Percentiles rank a stretch among this genome's conserved stretches.
phyloP scores from a whole-genome alignment of 2,113 vertebrate genomes.

The Lethenteron reissneri region DNA sequence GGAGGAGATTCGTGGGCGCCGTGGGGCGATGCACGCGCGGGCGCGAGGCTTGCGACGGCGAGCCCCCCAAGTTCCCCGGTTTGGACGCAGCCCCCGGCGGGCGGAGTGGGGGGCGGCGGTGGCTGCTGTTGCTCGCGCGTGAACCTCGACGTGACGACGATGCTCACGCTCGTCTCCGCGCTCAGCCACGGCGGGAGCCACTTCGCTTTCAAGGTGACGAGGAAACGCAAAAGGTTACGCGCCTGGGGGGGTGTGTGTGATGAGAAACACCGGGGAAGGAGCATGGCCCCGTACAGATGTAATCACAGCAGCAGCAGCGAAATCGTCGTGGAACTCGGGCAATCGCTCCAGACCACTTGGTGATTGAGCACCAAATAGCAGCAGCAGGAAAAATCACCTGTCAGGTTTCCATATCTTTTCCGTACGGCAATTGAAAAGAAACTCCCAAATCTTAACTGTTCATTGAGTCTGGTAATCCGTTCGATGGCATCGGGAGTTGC shows the following conservation, averaged over 20 bases:
- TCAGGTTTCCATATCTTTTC: no score
- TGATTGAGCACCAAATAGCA: no score
- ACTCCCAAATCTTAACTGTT: no score
- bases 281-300: neutral
- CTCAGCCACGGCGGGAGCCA: conserved; percentile 65
- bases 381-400: no score
- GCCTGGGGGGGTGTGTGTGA: neutral
- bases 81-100: conserved; percentile 50
- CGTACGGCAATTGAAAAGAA: no score
- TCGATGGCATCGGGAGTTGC: no score
- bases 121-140: conserved; percentile 37
- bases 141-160: conserved; percentile 85
- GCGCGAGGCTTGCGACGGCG: neutral
- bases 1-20: conserved; percentile 4
- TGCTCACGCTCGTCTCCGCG: conserved; percentile 71
- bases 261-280: neutral
- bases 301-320: neutral
- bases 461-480: no score
- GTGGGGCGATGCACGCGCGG: no score
- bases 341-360: no score
- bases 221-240: no score
- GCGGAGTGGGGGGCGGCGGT: conserved; percentile 42
- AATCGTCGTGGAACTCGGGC: neutral
- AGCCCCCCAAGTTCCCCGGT: conserved; percentile 27
- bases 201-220: conserved; percentile 32